phyloP scores from a whole-genome alignment of 2,113 vertebrate species.

The Microcebus lehilahytsara region DNA sequence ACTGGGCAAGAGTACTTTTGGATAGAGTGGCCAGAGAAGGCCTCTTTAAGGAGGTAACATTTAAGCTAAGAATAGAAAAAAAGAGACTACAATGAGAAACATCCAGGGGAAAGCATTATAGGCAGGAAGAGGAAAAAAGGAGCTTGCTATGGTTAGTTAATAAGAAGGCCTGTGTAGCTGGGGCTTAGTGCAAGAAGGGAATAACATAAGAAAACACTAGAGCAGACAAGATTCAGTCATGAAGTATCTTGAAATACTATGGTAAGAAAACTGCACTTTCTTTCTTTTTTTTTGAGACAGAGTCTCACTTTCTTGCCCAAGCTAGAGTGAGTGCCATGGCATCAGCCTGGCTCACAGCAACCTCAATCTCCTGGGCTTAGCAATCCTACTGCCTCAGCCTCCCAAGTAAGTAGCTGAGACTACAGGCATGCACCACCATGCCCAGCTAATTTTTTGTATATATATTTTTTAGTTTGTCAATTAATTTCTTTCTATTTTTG shows the following conservation, averaged over 20 bases:
- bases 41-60: background rate
- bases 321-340: too few species aligned
- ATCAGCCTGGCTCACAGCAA: too few species aligned
- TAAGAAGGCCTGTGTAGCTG: background rate
- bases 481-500: too few species aligned
- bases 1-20: background rate
- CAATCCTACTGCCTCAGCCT: too few species aligned
- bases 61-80: background rate
- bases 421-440: too few species aligned
- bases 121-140: background rate
- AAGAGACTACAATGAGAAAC: background rate
- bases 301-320: too few species aligned
- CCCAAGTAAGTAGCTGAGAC: too few species aligned
- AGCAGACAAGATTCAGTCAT: conserved; percentile 1
- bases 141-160: background rate
- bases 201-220: background rate
- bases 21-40: background rate
- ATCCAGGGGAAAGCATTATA: background rate
- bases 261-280: background rate
- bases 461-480: too few species aligned
- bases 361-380: too few species aligned
- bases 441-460: too few species aligned
- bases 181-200: background rate
- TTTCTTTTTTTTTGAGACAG: too few species aligned
- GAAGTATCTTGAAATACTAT: conserved; percentile 23